These are phyloP conservation scores for Nerophis lumbriciformis DNA, from an alignment of 2,113 vertebrate species.

Conservation along the genomic window DNA sequence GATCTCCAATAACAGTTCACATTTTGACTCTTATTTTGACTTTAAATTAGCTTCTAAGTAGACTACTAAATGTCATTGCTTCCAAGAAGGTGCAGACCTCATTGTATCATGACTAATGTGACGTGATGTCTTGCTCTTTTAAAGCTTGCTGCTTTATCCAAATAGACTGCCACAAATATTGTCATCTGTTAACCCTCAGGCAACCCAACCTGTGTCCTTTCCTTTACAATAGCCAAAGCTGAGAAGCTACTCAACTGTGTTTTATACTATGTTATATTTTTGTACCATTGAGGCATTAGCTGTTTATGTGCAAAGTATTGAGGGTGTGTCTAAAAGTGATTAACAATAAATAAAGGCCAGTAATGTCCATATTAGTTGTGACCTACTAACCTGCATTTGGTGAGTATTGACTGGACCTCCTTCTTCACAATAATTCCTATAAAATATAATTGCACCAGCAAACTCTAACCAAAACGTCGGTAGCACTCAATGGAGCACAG, in stretches of 20 bases:
- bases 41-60: neutral
- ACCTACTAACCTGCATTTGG: slow-evolving; percentile 18
- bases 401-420: slow-evolving; percentile 22
- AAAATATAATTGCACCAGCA: slow-evolving; percentile 6
- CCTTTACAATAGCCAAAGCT: slow-evolving; percentile 3
- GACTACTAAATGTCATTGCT: slow-evolving; percentile 10
- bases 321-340: neutral
- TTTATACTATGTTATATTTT: too few species aligned
- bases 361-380: slow-evolving; percentile 19
- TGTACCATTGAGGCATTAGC: neutral
- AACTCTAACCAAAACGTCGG: neutral
- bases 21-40: neutral
- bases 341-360: slow-evolving; percentile 8
- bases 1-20: too few species aligned
- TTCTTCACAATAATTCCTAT: slow-evolving; percentile 23
- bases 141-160: slow-evolving; percentile 26
- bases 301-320: slow-evolving; percentile 14
- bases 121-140: slow-evolving; percentile 47
- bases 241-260: too few species aligned
- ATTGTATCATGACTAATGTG: slow-evolving; percentile 37
- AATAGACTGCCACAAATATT: slow-evolving; percentile 34
- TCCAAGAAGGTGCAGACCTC: slow-evolving; percentile 29
- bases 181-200: slow-evolving; percentile 36
- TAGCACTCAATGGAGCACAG: neutral
- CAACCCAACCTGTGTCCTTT: slow-evolving; percentile 32